phyloP scores from a whole-genome alignment of 2,113 vertebrate genomes.

The Garra rufa region DNA sequence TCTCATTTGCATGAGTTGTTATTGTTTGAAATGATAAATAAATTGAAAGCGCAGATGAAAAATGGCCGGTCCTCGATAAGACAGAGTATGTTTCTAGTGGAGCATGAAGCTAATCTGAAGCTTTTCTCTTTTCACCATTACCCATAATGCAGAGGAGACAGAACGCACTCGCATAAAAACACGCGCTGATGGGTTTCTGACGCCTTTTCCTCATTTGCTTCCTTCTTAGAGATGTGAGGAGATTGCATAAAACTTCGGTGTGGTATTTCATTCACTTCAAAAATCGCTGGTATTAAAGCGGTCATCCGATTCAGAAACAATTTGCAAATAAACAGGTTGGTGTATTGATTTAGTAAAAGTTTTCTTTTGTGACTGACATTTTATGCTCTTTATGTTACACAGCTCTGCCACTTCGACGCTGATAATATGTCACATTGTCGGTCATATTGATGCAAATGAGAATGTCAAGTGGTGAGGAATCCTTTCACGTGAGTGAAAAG shows the following conservation, averaged over 20 bases:
- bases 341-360: constrained; percentile 35
- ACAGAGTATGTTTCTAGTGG: constrained; percentile 55
- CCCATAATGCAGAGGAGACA: constrained; percentile 51
- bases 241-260: constrained; percentile 37
- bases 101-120: constrained; percentile 63
- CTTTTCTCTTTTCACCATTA: constrained; percentile 54
- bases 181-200: constrained; percentile 48
- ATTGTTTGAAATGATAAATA: constrained; percentile 77
- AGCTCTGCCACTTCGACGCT: constrained; percentile 5
- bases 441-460: constrained; percentile 48
- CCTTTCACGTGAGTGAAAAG: constrained; percentile 31
- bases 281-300: background rate
- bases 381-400: background rate
- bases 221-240: constrained; percentile 42
- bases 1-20: constrained; percentile 75
- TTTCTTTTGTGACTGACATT: constrained; percentile 20
- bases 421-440: constrained; percentile 29
- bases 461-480: constrained; percentile 28
- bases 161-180: constrained; percentile 52
- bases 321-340: background rate
- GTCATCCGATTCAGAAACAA: constrained; percentile 5
- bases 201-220: constrained; percentile 26
- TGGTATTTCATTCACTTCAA: constrained; percentile 10
- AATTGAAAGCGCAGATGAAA: constrained; percentile 67
- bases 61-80: constrained; percentile 63